Evolutionary conservation across 2,888 invertebrate species (phyloP).

Genomic region (Seira musarum): DNA sequence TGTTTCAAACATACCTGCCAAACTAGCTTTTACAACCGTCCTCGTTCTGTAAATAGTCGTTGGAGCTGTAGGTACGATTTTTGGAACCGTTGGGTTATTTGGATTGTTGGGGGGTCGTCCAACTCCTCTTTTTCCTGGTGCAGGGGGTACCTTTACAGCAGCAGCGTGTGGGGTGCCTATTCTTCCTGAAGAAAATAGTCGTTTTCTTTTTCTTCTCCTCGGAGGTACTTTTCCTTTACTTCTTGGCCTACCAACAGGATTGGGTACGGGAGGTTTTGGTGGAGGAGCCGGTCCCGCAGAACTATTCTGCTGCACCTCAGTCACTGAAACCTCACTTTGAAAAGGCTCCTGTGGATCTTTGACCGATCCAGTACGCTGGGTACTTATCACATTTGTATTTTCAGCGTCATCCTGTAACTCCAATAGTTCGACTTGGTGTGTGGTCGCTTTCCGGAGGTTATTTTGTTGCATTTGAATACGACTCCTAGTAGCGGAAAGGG

Average conservation of each 20-base stretch:
- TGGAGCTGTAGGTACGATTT: slow-evolving; percentile 36
- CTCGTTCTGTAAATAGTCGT: slow-evolving; percentile 67
- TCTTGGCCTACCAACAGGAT: slow-evolving; percentile 42
- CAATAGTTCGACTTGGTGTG: slow-evolving; percentile 37
- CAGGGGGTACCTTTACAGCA: slow-evolving; percentile 33
- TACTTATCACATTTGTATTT: slow-evolving; percentile 51
- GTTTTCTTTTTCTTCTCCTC: slow-evolving; percentile 61
- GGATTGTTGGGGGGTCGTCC: slow-evolving; percentile 50
- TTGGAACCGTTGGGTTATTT: slow-evolving; percentile 15
- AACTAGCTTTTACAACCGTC: slow-evolving; percentile 64
- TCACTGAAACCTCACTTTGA: not conserved
- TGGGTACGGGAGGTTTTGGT: not conserved
- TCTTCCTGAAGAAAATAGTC: slow-evolving; percentile 51
- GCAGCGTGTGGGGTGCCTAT: slow-evolving; percentile 36
- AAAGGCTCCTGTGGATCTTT: slow-evolving; percentile 13
- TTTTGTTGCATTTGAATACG: slow-evolving; percentile 23
- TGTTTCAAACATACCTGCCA: no score
- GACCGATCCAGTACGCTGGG: slow-evolving; percentile 22
- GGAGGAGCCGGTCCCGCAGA: slow-evolving; percentile 11
- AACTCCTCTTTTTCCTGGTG: slow-evolving; percentile 45
- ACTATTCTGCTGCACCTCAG: slow-evolving; percentile 12
- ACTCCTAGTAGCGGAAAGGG: slow-evolving; percentile 31
- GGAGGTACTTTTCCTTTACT: slow-evolving; percentile 61
- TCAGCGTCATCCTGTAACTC: slow-evolving; percentile 50
- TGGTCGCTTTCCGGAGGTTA: slow-evolving; percentile 42